These are phyloP conservation scores for Apotomis capreana DNA, from an alignment of 2,888 invertebrate species.

Conservation along the genomic window DNA sequence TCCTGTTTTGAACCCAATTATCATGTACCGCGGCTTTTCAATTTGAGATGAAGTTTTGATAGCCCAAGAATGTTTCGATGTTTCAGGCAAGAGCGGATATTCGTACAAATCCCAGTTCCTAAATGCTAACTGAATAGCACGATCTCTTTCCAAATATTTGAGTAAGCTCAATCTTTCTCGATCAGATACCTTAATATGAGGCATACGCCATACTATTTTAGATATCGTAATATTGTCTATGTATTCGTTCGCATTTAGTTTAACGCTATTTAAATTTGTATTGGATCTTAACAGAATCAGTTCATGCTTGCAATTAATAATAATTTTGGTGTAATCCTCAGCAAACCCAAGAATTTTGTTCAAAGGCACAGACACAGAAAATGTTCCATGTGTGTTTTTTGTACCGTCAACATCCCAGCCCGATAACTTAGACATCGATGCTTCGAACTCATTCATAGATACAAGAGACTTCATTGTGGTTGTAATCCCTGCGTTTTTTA, in stretches of 20 bases:
- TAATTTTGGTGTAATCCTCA: background rate
- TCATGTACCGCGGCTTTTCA: constrained; percentile 59
- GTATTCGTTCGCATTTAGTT: constrained; percentile 7
- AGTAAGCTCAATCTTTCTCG: background rate
- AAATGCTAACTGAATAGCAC: constrained; percentile 50
- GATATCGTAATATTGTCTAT: background rate
- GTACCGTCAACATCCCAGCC: constrained; percentile 5
- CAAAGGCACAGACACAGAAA: constrained; percentile 10
- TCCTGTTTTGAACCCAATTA: constrained; percentile 40
- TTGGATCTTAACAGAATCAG: background rate
- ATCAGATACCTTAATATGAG: background rate
- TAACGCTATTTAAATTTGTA: constrained; percentile 4
- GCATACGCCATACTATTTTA: constrained; percentile 13
- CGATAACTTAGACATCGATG: background rate
- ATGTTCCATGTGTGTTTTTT: constrained; percentile 1
- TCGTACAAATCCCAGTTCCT: constrained; percentile 60
- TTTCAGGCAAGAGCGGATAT: constrained; percentile 55
- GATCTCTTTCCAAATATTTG: constrained; percentile 50
- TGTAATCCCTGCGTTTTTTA: constrained; percentile 2
- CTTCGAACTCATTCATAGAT: constrained; percentile 8
- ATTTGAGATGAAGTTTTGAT: constrained; percentile 55
- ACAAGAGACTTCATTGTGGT: constrained; percentile 7
- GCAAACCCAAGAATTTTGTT: constrained; percentile 3
- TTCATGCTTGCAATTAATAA: constrained; percentile 2
- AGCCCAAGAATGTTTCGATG: constrained; percentile 53